Evolutionary conservation across 1,140 invertebrate species (phyloP), one percentile per base, ranked within the genome.

Genomic region (Heliconius nattereri): DNA sequence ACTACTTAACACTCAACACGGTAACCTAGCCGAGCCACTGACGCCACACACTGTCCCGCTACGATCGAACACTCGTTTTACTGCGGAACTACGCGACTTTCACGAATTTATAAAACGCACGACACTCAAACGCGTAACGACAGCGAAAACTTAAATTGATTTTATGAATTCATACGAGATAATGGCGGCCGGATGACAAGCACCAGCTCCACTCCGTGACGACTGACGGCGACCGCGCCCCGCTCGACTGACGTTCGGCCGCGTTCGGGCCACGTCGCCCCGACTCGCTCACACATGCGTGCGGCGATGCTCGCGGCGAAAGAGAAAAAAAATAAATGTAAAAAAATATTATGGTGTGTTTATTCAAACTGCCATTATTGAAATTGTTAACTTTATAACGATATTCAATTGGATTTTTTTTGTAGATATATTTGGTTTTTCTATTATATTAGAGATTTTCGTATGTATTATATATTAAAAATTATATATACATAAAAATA

Each of bases 121-220:
- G 81, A 85, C 89, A 90, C 88, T 86, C 76, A 87, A 89, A 89
- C 86, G 83, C 85, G 90, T 85, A 89, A 90, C 85, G 86, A 86
- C 87, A 89, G 86, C 87, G 89, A 90, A 89, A 90, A 92, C 85
- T 91, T 88, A 88, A 92, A 93, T 93, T 93, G 91, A 94, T 92
- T 94, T 92, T 93, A 90, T 87, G 87, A 90, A 92, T 89, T 86
- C 84, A 88, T 90, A 91, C 87, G 86, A 92, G 90, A 92, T 93
- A 93, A 93, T 94, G 92, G 93, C 93, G 89, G 92, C 92, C 93
- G 90, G 90, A 91, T 94, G 93, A 94, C 92, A 93, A 92, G 91
- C 91, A 91, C 91, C 91, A 92, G 89, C 92, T 92, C 90, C 87
- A 87, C 90, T 93, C 90, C 91, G 91, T 92, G 93, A 93, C 91